Evolutionary conservation across 2,888 invertebrate genomes (phyloP), one percentile per base, ranked within the genome.

Genomic region (Ornithoptera alexandrae): DNA sequence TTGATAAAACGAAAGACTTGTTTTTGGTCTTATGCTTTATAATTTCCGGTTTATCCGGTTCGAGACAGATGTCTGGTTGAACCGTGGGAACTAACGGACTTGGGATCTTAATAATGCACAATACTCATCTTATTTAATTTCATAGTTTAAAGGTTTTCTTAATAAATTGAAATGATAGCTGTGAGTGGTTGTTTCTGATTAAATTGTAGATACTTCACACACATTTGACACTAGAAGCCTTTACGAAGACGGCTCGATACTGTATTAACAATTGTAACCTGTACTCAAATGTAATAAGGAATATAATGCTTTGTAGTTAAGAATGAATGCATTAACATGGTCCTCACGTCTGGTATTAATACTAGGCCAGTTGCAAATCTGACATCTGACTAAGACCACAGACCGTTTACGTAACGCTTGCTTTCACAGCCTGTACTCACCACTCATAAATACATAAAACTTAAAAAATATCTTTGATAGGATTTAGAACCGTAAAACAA

Each of bases 31-130:
- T 59, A 57, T 74, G 24, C 75, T 70, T 70, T 67, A 59, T 62
- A 56, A 62, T 87, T 86, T 90, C 91, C 90, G 89, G 92, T 90
- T 85, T 85, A 81, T 87, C 91, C 84, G 87, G 90, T 92, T 89
- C 86, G 79, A 82, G 86, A 82, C 81, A 84, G 84, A 84, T 84
- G 87, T 80, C 81, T 67, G 67, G 71, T 74, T 77, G 84, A 72
- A 78, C 79, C 89, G 89, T 92, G 90, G 84, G 90, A 91, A 89
- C 84, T 87, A 86, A 87, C 87, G 85, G 88, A 61, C 64, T 53
- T 53, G 59, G 62, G 64, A 61, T 63, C 64, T 67, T 69, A 69
- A 61, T 60, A 67, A 63, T 53, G 60, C 39, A 62, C 22, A 53
- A 62, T 69, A 61, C 58, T 56, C 65, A 50, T 70, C 58, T 67